Percentiles rank a stretch among this genome's conserved stretches.
phyloP scores from a whole-genome alignment of 2,888 invertebrate species.

The Hipparchia semele region DNA sequence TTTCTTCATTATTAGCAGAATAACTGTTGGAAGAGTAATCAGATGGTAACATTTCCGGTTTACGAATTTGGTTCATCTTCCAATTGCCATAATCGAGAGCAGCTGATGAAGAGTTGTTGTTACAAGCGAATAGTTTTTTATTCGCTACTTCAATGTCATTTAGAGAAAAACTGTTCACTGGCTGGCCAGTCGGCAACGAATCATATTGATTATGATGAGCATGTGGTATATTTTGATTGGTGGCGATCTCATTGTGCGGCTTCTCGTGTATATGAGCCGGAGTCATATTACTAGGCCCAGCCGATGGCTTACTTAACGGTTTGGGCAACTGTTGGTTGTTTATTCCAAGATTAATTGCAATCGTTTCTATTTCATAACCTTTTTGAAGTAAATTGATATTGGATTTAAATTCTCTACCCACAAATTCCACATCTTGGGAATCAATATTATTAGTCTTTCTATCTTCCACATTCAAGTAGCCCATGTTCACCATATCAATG shows the following conservation, averaged over 20 bases:
- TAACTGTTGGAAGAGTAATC: constrained; percentile 67
- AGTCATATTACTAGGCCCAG: constrained; percentile 55
- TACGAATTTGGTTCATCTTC: constrained; percentile 70
- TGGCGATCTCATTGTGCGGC: constrained; percentile 54
- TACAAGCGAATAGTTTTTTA: constrained; percentile 70
- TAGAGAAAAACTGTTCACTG: constrained; percentile 66
- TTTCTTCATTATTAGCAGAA: constrained; percentile 58
- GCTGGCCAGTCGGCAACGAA: constrained; percentile 55
- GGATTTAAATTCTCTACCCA: constrained; percentile 56
- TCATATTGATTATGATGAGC: constrained; percentile 74
- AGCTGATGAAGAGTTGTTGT: constrained; percentile 53
- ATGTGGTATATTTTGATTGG: constrained; percentile 64
- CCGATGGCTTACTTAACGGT: constrained; percentile 52
- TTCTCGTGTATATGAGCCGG: constrained; percentile 65
- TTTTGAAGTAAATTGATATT: constrained; percentile 59
- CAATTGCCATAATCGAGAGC: constrained; percentile 74
- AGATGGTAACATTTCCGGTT: constrained; percentile 66
- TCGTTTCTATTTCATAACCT: constrained; percentile 69
- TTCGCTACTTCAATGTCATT: constrained; percentile 75
- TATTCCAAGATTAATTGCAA: constrained; percentile 73
- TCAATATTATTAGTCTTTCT: constrained; percentile 56
- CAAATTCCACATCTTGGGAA: constrained; percentile 51
- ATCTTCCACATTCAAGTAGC: constrained; percentile 73
- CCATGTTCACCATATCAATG: constrained; percentile 79
- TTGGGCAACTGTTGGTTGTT: constrained; percentile 65